These are phyloP conservation scores for Macrotrachela quadricornifera DNA, from an alignment of 1,140 invertebrate species.

Conservation along the genomic window DNA sequence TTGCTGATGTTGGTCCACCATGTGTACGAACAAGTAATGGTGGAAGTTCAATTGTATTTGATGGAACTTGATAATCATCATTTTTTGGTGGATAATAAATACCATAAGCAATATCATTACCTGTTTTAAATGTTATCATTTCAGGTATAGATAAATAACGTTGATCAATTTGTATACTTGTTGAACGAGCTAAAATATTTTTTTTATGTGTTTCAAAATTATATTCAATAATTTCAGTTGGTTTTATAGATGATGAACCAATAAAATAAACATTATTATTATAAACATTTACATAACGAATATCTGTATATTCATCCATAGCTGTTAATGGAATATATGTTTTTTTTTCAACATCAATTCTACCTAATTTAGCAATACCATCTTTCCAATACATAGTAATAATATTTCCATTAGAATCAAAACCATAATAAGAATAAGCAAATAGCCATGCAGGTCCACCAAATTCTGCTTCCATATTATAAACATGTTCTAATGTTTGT, in stretches of 20 bases:
- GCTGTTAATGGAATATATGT: not conserved
- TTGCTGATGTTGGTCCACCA: conserved; percentile 25
- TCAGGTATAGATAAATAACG: conserved; percentile 21
- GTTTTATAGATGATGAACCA: too few relatives aligned
- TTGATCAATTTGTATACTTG: conserved; percentile 13
- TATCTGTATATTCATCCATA: not conserved
- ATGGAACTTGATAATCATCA: conserved; percentile 18
- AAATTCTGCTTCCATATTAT: conserved; percentile 13
- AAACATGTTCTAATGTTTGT: conserved; percentile 16
- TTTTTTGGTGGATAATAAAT: conserved; percentile 25
- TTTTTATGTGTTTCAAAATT: too few relatives aligned
- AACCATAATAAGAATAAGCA: conserved; percentile 14
- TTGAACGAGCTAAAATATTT: conserved; percentile 5
- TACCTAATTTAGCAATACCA: conserved; percentile 8
- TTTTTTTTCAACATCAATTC: not conserved
- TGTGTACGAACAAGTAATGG: conserved; percentile 27
- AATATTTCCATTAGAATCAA: conserved; percentile 8
- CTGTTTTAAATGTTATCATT: conserved; percentile 20
- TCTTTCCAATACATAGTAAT: not conserved
- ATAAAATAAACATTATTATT: conserved; percentile 10
- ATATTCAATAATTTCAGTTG: too few relatives aligned
- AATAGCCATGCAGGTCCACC: conserved; percentile 22
- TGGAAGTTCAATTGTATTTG: conserved; percentile 15
- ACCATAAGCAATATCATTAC: conserved; percentile 16
- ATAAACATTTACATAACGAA: conserved; percentile 14